Evolutionary conservation across 2,888 invertebrate species (phyloP), one percentile per base, ranked within the genome.

Genomic region (Tipula vernalis): DNA sequence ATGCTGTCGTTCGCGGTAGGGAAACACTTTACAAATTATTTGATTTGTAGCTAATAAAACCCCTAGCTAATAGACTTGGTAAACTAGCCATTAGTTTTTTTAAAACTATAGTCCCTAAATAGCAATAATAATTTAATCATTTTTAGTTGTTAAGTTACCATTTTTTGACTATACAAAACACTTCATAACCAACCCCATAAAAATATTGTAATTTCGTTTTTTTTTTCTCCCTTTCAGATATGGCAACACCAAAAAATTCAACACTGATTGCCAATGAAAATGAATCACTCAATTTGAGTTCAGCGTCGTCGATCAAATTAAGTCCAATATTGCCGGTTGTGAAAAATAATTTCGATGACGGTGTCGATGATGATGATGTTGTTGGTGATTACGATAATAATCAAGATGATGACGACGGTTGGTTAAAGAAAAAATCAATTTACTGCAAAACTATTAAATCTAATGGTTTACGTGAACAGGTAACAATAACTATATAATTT

Each of bases 271-370:
- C 90, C 88, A 90, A 90, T 89, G 90, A 90, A 85, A 83, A 51
- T 86, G 87, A 87, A 86, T 85, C 84, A 42, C 39, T 42, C 18
- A 85, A 28, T 71, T 71, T 71, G 28, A 71, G 71, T 71, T 71
- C 71, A 28, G 28, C 18, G 8, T 8, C 87, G 89, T 90, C 87
- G 89, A 89, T 89, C 89, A 84, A 84, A 6, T 39, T 84, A 36
- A 91, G 91, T 88, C 91, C 91, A 83, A 91, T 91, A 88, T 88
- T 90, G 85, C 88, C 89, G 42, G 90, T n/a, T 1, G n/a, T 89
- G 88, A 28, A 71, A 28, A 84, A 28, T 28, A 28, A 36, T 36
- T 83, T 36, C 0, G n/a, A n/a, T 85, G 41, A 39, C 41, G n/a
- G 8, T 84, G 84, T 39, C 36, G 10, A 41, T 85, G 5, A n/a